Base-by-base conservation (phyloP, 2,797 vertebrate species). In the Champsocephalus gunnari region DNA sequence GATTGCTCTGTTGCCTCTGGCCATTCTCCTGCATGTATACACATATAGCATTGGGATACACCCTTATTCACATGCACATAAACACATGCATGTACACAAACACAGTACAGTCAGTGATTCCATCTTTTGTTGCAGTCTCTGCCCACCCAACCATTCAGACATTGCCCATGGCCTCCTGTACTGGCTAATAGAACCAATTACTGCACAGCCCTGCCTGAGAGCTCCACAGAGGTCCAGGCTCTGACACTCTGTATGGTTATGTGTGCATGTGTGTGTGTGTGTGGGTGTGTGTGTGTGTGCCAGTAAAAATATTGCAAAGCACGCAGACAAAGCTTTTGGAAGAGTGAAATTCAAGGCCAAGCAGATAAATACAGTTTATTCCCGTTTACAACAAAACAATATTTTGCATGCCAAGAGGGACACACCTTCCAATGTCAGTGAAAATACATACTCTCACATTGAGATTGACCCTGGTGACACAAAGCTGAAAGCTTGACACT, bases 141-240 rank as follows among this genome's bases (percentile, higher is more conserved):
- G 90, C 48, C 83, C 89, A 82, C 59, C 80, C 88, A 85, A 66
- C 88, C 89, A 73, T 83, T 81, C 81, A 88, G 79, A 87, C 87
- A 89, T 92, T 92, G 90, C 83, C 92, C 89, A 88, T 78, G 85
- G 89, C 87, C 86, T 85, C 86, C 89, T 91, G 85, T 88, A 87
- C 87, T 84, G 75, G 80, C 80, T 92, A 94, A 95, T 91, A 92
- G 82, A 93, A 79, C 92, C 90, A 94, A 93, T 94, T 94, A 93
- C 87, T 60, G 75, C 79, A 87, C 58, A 86, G 75, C 79, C 71
- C 74, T 80, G 84, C 47, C 66, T 61, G 65, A 85, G 73, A 75
- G 73, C 73, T 67, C 75, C 74, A 81, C 62, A 74, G 73, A 85
- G 83, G 74, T 68, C 68, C 59, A 65, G 43, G 57, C 60, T 62